Percentiles rank a stretch among this genome's conserved stretches.
These are phyloP conservation scores for Noturus placidus DNA, from an alignment of 2,113 vertebrate genomes.

Conservation along the genomic window DNA sequence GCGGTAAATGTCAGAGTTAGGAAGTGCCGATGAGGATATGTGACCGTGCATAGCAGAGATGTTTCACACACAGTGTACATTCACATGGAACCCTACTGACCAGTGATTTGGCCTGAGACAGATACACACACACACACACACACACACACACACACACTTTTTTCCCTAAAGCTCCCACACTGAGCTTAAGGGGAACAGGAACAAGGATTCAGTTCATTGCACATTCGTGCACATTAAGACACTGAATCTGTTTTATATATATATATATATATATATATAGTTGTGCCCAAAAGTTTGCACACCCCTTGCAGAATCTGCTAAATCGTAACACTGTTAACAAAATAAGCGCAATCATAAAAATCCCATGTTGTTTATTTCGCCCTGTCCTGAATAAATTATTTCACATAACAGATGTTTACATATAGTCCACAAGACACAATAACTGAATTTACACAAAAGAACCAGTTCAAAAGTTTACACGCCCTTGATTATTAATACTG, in stretches of 20 bases:
- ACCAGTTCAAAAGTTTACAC: too few species aligned
- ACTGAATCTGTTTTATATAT: background rate
- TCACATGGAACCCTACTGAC: constrained; percentile 7
- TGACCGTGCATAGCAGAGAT: constrained; percentile 39
- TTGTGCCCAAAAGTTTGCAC: too few species aligned
- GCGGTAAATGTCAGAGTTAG: constrained; percentile 41
- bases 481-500: too few species aligned
- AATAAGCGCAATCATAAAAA: too few species aligned
- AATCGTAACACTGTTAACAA: too few species aligned
- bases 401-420: too few species aligned
- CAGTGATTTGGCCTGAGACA: background rate
- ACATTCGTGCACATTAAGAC: background rate
- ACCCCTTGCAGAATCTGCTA: too few species aligned
- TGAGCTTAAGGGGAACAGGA: constrained; percentile 4
- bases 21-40: constrained; percentile 30
- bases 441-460: too few species aligned
- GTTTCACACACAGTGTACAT: constrained; percentile 41
- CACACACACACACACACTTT: constrained; percentile 7
- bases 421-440: too few species aligned
- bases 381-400: too few species aligned
- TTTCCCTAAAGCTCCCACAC: background rate
- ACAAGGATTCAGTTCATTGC: constrained; percentile 25
- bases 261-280: too few species aligned
- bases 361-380: too few species aligned
- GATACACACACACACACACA: constrained; percentile 10